phyloP scores from a whole-genome alignment of 2,113 vertebrate species.

The Pyxicephalus adspersus region DNA sequence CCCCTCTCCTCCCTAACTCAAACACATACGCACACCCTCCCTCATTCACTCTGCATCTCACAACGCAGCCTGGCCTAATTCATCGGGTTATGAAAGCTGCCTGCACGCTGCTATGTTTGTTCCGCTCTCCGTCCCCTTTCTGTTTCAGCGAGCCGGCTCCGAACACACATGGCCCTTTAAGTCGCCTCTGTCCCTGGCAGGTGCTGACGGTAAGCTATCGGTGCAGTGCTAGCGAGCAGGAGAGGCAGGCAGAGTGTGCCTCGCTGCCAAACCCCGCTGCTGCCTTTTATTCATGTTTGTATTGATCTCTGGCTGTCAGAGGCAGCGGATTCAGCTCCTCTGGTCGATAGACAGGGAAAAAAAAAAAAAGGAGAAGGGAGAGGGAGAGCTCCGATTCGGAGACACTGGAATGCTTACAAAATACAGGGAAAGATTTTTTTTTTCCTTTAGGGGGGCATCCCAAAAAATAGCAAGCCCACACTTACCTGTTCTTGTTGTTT shows the following conservation, averaged over 20 bases:
- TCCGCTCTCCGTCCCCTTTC: slow-evolving; percentile 79
- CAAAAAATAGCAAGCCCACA: slow-evolving; percentile 19
- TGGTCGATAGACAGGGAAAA: slow-evolving; percentile 54
- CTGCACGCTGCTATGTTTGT: slow-evolving; percentile 70
- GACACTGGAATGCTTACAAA: slow-evolving; percentile 33
- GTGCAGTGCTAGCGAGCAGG: slow-evolving; percentile 38
- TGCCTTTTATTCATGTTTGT: slow-evolving; percentile 60
- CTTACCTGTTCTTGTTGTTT: slow-evolving; percentile 11
- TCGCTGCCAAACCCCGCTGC: slow-evolving; percentile 52
- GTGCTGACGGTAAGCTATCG: slow-evolving; percentile 77
- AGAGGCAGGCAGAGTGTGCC: slow-evolving; percentile 51
- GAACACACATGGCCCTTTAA: slow-evolving; percentile 84
- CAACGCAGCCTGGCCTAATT: slow-evolving; percentile 51
- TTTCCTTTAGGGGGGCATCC: slow-evolving; percentile 38
- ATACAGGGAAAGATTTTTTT: slow-evolving; percentile 8
- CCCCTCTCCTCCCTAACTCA: background rate
- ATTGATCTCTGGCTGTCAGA: slow-evolving; percentile 60
- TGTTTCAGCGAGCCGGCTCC: slow-evolving; percentile 84
- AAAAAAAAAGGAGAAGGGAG: slow-evolving; percentile 8
- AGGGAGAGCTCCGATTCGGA: background rate
- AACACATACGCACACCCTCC: slow-evolving; percentile 9
- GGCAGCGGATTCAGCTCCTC: slow-evolving; percentile 54
- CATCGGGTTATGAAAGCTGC: slow-evolving; percentile 55
- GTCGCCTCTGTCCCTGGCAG: slow-evolving; percentile 79
- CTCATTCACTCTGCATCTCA: slow-evolving; percentile 39